Conservation (phyloP, 1,140 invertebrate species). For the Macrobrachium nipponense region DNA sequence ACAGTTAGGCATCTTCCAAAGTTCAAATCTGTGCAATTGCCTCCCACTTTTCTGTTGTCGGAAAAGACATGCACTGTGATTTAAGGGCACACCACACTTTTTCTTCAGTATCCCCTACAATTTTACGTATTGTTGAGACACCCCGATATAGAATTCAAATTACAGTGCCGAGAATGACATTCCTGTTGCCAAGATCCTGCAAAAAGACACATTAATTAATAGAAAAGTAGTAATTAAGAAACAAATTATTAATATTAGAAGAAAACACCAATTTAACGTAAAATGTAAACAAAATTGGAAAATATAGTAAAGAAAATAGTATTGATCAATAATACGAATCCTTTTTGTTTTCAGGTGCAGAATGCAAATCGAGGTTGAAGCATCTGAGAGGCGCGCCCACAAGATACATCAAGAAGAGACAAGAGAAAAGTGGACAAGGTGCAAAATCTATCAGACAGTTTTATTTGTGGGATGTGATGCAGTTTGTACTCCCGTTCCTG, state of each 20-base stretch:
- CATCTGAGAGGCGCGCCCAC: slow-evolving; percentile 34
- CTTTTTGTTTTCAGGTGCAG: slow-evolving; percentile 40
- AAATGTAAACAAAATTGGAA: slow-evolving; percentile 39
- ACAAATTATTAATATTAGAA: slow-evolving; percentile 7
- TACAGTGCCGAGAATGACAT: slow-evolving; percentile 33
- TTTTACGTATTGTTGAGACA: slow-evolving; percentile 25
- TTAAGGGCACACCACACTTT: slow-evolving; percentile 32
- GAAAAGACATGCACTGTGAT: slow-evolving; percentile 30
- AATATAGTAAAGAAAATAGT: slow-evolving; percentile 30
- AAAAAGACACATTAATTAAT: neutral
- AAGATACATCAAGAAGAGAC: slow-evolving; percentile 48
- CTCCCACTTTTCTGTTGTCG: slow-evolving; percentile 22
- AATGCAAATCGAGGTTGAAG: slow-evolving; percentile 39
- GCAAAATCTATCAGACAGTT: too few relatives aligned
- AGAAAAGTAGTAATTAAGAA: slow-evolving; percentile 16
- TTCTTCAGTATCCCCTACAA: slow-evolving; percentile 29
- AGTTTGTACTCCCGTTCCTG: too few relatives aligned
- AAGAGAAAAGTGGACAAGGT: slow-evolving; percentile 14
- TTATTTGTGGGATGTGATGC: too few relatives aligned
- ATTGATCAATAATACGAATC: slow-evolving; percentile 30
- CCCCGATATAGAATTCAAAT: slow-evolving; percentile 29
- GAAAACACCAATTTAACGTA: slow-evolving; percentile 21
- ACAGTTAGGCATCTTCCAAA: slow-evolving; percentile 33
- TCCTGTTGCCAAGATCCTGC: neutral
- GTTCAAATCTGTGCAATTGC: slow-evolving; percentile 40